Base-by-base conservation (phyloP, 2,888 invertebrate genomes). In the Pterobdella sp. region DNA sequence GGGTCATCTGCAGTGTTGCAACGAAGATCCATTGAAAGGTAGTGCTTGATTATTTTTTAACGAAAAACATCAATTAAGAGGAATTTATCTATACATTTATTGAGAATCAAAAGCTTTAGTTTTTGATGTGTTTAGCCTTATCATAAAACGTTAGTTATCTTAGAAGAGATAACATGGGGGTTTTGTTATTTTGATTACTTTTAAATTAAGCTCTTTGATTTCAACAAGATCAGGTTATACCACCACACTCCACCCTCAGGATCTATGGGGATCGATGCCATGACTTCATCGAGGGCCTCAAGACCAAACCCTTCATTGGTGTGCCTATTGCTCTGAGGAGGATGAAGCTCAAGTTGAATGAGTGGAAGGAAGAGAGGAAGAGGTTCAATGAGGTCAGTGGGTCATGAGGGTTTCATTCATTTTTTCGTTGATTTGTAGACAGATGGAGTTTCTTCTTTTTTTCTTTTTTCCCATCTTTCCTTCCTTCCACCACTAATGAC, bases 381-480 rank as follows among this genome's bases (percentile, higher is more conserved):
- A 67, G 63, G 37, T 97, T 96, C 85, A 97, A 97, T 85, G 94
- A 94, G 83, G 90, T 93, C 77, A 98, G 98, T 97, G 88, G 94
- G 1, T 97, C 97, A 81, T 95, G 96, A 84, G 94, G 94, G 84
- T 96, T 97, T 85, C n/a, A n/a, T n/a, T n/a, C n/a, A n/a, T n/a
- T n/a, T n/a, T n/a, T n/a, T n/a, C n/a, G n/a, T n/a, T n/a, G n/a
- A n/a, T n/a, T n/a, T n/a, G n/a, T n/a, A n/a, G n/a, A n/a, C n/a
- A n/a, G n/a, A n/a, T n/a, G n/a, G n/a, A n/a, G n/a, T n/a, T n/a
- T n/a, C n/a, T n/a, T n/a, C n/a, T n/a, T n/a, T n/a, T n/a, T n/a
- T n/a, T n/a, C n/a, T n/a, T n/a, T n/a, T n/a, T n/a, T n/a, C n/a
- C n/a, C n/a, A n/a, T n/a, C n/a, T n/a, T n/a, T n/a, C n/a, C n/a